Evolutionary conservation across 2,113 vertebrate genomes (phyloP), one percentile per base, ranked within the genome.

Genomic region (Leucosticte australis): DNA sequence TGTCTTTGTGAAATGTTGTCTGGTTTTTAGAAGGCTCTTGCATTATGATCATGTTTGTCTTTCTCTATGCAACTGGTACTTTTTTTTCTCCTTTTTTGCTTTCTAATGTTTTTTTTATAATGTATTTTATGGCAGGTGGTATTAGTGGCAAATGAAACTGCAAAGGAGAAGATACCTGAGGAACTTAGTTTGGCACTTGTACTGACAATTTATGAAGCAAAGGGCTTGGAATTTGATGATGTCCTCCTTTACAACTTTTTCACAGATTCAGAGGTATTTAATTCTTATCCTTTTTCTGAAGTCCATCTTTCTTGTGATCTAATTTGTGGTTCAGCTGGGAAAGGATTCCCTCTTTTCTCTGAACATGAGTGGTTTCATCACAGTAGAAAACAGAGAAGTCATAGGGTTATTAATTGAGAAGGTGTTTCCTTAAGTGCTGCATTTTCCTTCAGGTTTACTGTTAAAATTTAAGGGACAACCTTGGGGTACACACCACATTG

Each of bases 231-330:
- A 89, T 98, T 98, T 93, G 98, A 98, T 53, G 98, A 98, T 64
- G 98, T 98, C 22, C 98, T 98, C 26, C 97, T 98, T 77, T 98
- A 98, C 86, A 98, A 98, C 94, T 98, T 98, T 79, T 98, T 98
- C 76, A 98, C 98, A 13, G 98, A 98, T 86, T 98, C 98, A 7
- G 98, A 98, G 98, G 98, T 98, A 98, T 85, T 92, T 78, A 47
- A 59, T 71, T 84, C 41, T 62, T 81, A 53, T 0, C 9, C 1
- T 5, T 82, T 77, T 88, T 37, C 13, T 55, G 1, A 53, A 47
- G 27, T 47, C 2, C 1, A 2, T 75, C 64, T 85, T 57, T 41
- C 18, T 18, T 27, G 6, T 47, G 13, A 7, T 71, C 37, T 68
- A 46, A 15, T 19, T 35, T 20, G 3, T 31, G 50, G 80, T 83